Base-by-base conservation (phyloP, 2,797 vertebrate species). In the Diglossa cyanea region DNA sequence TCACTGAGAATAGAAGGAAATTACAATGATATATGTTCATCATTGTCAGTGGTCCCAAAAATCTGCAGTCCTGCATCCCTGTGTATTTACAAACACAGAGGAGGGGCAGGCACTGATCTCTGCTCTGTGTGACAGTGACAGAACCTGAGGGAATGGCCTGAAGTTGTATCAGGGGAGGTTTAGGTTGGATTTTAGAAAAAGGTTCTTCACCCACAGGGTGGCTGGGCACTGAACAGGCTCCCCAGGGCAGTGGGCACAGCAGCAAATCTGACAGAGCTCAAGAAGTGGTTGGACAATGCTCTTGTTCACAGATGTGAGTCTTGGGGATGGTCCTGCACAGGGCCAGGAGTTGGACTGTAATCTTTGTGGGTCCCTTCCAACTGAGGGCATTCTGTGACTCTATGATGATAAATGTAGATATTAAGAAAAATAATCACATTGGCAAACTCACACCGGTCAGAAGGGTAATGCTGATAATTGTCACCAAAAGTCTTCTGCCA, bases 381-480 rank as follows among this genome's bases (percentile, higher is more conserved):
- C 58, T 26, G 21, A 31, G 13, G 8, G 7, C 35, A 47, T 65
- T 51, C 25, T 24, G 7, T 31, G 44, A 25, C 11, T 51, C 57
- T 23, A 2, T 12, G 33, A 28, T 35, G 25, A 70, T 30, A 70
- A 62, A 51, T 2, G 1, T 2, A 51, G 30, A 11, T 50, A 55
- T 82, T 58, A 87, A 72, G 47, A 75, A 85, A 95, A 91, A 73
- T 33, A 79, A 90, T 62, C 31, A 20, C 17, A 37, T 30, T 39
- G 54, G 63, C 37, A 90, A 88, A 70, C 51, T 51, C 1, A 0
- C 76, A 76, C 37, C 44, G 13, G 21, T 63, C 37, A 70, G n/a
- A 84, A 81, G 37, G 40, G 8, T 33, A 63, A 58, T 1, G 1
- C 44, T 63, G 31, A 45, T 42, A 66, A 92, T 78, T 20, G 70